Evolutionary conservation across 2,888 invertebrate species (phyloP).

Genomic region (Luperina nickerlii): DNA sequence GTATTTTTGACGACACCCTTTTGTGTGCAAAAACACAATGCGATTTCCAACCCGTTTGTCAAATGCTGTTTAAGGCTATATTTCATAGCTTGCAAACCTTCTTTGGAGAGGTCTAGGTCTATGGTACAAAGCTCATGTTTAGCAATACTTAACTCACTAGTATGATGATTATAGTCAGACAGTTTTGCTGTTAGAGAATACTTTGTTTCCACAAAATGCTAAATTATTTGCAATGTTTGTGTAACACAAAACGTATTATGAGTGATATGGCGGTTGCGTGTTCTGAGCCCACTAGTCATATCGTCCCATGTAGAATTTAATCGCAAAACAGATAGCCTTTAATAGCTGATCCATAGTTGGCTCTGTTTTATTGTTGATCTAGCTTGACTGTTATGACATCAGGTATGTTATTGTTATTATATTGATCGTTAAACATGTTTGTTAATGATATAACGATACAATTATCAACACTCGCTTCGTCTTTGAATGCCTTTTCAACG

Average conservation of each 20-base stretch:
- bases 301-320: conserved; percentile 52
- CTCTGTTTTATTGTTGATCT: conserved; percentile 56
- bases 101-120: not conserved
- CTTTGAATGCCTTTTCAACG: conserved; percentile 69
- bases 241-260: conserved; percentile 38
- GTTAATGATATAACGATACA: conserved; percentile 71
- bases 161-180: not conserved
- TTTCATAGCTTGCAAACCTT: not conserved
- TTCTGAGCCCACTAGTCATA: conserved; percentile 48
- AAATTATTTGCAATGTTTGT: conserved; percentile 23
- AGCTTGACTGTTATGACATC: conserved; percentile 69
- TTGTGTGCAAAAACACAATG: conserved; percentile 5
- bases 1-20: conserved; percentile 7
- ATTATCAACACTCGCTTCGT: conserved; percentile 70
- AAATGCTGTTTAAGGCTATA: conserved; percentile 3
- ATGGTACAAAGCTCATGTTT: not conserved
- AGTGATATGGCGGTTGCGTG: conserved; percentile 59
- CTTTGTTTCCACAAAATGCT: conserved; percentile 32
- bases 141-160: not conserved
- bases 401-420: conserved; percentile 76
- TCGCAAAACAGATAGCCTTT: conserved; percentile 52
- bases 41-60: not conserved
- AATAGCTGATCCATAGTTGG: conserved; percentile 46
- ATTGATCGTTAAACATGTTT: conserved; percentile 74
- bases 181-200: conserved; percentile 6